Evolutionary conservation across 2,113 vertebrate genomes (phyloP), one percentile per base, ranked within the genome.

Genomic region (Clupea harengus): DNA sequence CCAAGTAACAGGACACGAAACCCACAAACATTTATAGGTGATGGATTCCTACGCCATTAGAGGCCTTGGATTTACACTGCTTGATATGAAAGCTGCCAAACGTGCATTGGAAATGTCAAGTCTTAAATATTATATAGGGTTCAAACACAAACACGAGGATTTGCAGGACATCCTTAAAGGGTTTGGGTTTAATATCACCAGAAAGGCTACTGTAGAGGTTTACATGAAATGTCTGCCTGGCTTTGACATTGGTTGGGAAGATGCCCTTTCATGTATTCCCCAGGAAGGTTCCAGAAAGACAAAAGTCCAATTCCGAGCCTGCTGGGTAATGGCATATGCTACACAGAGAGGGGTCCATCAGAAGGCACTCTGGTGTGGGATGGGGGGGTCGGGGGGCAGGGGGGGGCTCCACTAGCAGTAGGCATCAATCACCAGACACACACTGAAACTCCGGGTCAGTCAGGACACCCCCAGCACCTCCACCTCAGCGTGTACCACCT

Each of bases 351-450:
- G 72, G 72, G 72, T 78, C 72, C 4, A 78, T 78, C 72, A 78
- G 72, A 32, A 78, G 72, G 32, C 72, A 17, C 28, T 15, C 32
- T 11, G 32, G 72, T 32, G 32, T 3, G 13, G 20, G 32, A 39
- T 39, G 39, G 32, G 13, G 13, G 20, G 32, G n/a, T n/a, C n/a
- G 28, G 72, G 25, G 25, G 5, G 28, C 2, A 17, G 25, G 67
- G 17, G 25, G 72, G 72, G 25, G 72, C 4, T 52, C 44, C 49
- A 75, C 28, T 72, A 85, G 81, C 52, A 57, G 50, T 39, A 4
- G 52, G 67, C 67, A 85, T 60, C 78, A 83, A 44, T 83, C 81
- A 45, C 85, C 20, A 81, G 85, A 86, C 52, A 86, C 10, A 32
- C 45, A 81, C 17, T 20, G 49, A 85, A 78, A 44, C 50, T 47